Base-by-base conservation (phyloP, 2,797 vertebrate species). In the Macrochelys suwanniensis region DNA sequence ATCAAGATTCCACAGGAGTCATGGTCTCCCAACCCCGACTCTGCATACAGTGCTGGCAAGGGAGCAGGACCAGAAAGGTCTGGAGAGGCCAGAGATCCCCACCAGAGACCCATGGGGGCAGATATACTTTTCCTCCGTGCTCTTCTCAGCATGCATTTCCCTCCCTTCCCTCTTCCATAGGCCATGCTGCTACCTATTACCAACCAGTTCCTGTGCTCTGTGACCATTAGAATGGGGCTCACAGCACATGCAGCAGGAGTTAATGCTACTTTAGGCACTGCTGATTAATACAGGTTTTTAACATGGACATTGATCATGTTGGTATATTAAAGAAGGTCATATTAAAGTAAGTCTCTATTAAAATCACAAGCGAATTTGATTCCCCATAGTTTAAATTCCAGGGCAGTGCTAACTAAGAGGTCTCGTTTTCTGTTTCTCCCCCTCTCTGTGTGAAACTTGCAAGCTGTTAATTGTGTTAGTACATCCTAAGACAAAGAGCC, bases 261-360 rank as follows among this genome's bases (percentile, higher is more conserved):
- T 89, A 96, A 85, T 80, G 31, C 49, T 85, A 83, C 26, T 92
- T 84, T 54, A 89, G 53, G 57, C 80, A 93, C 89, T 87, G 93
- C 90, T 96, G 89, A 96, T 90, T 31, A 90, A 33, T 19, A n/a
- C 33, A 37, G 17, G 8, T 68, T 37, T n/a, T 68, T n/a, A n/a
- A 65, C 65, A 37, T 17, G 13, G 65, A 37, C n/a, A 37, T 21
- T 9, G 65, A 68, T 65, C 37, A 42, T 42, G 37, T 42, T 42
- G 37, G 37, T 42, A 42, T 42, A 42, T 42, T 42, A 42, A 42
- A 42, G 37, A n/a, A n/a, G 37, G 37, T 42, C 37, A 42, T 42
- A 42, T 42, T 42, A 42, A 42, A 42, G 37, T 42, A 42, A 42
- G 37, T 42, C 37, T 42, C 3, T 42, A 42, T 42, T 42, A 42